These are phyloP conservation scores for Eupithecia subfuscata DNA, from an alignment of 2,888 invertebrate species.

Conservation along the genomic window DNA sequence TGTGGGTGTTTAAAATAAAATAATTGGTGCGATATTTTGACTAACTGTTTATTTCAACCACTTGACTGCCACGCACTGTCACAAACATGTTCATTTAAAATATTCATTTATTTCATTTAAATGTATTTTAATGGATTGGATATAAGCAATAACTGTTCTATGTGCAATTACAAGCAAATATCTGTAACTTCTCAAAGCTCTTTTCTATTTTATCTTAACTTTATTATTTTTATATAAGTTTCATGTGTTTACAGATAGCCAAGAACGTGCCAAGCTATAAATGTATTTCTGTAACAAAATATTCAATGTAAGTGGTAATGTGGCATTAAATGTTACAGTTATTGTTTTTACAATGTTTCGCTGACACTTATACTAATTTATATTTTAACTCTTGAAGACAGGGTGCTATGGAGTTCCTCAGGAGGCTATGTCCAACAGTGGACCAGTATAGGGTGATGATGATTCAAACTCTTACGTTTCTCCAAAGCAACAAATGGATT, in stretches of 20 bases:
- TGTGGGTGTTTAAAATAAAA: slow-evolving; percentile 46
- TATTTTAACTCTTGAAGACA: background rate
- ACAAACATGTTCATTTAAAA: slow-evolving; percentile 39
- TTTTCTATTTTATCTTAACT: slow-evolving; percentile 44
- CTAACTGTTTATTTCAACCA: slow-evolving; percentile 81
- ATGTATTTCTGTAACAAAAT: background rate
- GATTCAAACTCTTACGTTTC: background rate
- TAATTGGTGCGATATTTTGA: slow-evolving; percentile 58
- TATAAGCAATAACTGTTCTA: slow-evolving; percentile 39
- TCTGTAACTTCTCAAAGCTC: slow-evolving; percentile 52
- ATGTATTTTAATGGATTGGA: slow-evolving; percentile 32
- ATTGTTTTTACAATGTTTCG: background rate
- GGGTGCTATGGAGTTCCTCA: background rate
- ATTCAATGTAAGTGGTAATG: background rate
- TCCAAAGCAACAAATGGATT: background rate
- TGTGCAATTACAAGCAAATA: slow-evolving; percentile 47
- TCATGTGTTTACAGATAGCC: slow-evolving; percentile 24
- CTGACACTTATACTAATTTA: background rate
- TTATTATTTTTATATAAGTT: slow-evolving; percentile 32
- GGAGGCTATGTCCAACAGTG: background rate
- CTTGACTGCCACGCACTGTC: slow-evolving; percentile 50
- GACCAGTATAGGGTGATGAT: background rate
- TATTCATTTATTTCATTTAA: slow-evolving; percentile 40
- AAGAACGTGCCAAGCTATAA: slow-evolving; percentile 18
- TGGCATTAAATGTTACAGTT: background rate